Evolutionary conservation across 1,140 invertebrate species (phyloP).

Genomic region (Caenorhabditis tropicalis): DNA sequence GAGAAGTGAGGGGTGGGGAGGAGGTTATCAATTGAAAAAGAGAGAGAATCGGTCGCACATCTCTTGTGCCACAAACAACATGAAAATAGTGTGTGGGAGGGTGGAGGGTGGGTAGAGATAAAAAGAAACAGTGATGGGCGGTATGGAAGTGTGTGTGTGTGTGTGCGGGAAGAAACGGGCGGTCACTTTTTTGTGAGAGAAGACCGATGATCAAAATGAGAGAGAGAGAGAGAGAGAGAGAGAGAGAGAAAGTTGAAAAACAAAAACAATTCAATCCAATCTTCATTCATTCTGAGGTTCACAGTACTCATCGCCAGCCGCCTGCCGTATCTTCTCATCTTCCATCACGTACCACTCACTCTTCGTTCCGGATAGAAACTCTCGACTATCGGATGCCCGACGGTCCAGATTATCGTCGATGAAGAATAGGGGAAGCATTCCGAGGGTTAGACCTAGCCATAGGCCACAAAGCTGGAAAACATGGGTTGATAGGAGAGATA

Average conservation of each 20-base stretch:
- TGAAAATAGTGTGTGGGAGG: neutral
- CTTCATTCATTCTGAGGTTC: neutral
- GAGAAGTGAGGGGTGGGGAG: too few species aligned
- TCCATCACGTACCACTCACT: slow-evolving; percentile 12
- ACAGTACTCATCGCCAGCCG: neutral
- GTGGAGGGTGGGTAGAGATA: neutral
- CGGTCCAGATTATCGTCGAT: slow-evolving; percentile 10
- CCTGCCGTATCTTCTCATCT: neutral
- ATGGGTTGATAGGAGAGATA: too few species aligned
- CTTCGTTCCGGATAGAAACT: neutral
- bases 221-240: neutral
- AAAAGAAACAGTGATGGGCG: neutral
- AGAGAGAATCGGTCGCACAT: too few species aligned
- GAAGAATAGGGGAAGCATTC: slow-evolving; percentile 34
- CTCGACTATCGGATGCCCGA: neutral
- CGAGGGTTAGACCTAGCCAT: neutral
- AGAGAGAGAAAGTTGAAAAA: neutral
- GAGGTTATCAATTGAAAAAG: neutral
- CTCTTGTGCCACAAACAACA: neutral
- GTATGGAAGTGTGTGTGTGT: neutral
- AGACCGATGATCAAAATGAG: neutral
- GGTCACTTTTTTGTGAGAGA: neutral
- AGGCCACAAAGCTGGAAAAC: neutral
- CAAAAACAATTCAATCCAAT: neutral
- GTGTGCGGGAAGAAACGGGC: slow-evolving; percentile 17